phyloP scores from a whole-genome alignment of 2,797 vertebrate genomes.

The Thripadectes ignobilis region DNA sequence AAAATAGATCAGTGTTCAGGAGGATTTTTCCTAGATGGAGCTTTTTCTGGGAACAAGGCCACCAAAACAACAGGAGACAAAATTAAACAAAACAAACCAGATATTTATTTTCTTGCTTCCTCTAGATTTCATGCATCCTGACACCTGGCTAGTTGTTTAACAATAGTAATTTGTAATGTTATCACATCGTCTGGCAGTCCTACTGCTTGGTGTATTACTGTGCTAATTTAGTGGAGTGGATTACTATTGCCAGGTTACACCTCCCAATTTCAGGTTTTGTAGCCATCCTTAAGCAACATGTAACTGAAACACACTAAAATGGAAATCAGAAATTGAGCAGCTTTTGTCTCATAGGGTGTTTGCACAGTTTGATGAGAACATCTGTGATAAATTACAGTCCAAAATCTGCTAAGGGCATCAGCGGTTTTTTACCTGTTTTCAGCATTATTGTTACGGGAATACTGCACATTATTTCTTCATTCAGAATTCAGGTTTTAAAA shows the following conservation, averaged over 20 bases:
- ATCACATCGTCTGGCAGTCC: conserved; percentile 71
- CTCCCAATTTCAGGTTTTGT: conserved; percentile 60
- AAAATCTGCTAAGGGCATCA: conserved; percentile 78
- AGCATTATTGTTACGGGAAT: conserved; percentile 70
- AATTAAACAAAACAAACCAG: conserved; percentile 45
- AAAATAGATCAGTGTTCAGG: neutral
- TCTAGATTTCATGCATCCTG: conserved; percentile 60
- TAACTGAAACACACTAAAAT: conserved; percentile 63
- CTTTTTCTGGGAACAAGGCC: conserved; percentile 41
- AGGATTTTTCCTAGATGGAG: neutral
- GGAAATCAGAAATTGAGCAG: conserved; percentile 68
- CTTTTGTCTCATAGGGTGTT: conserved; percentile 63
- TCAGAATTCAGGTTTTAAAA: conserved; percentile 46
- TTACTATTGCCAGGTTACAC: conserved; percentile 37
- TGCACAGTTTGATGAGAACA: conserved; percentile 76
- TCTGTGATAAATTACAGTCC: conserved; percentile 78
- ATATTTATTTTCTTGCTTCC: conserved; percentile 61
- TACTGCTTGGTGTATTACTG: conserved; percentile 61
- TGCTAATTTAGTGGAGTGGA: conserved; percentile 66
- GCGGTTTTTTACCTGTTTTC: conserved; percentile 74
- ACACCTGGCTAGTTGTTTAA: conserved; percentile 75
- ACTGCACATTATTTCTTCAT: conserved; percentile 26
- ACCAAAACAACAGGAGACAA: conserved; percentile 34
- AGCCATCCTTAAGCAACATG: conserved; percentile 8
- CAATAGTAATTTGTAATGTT: conserved; percentile 77